Conservation (phyloP, 37 sponge, comb jelly and placozoan genomes). For the Eunapius fragilis region DNA sequence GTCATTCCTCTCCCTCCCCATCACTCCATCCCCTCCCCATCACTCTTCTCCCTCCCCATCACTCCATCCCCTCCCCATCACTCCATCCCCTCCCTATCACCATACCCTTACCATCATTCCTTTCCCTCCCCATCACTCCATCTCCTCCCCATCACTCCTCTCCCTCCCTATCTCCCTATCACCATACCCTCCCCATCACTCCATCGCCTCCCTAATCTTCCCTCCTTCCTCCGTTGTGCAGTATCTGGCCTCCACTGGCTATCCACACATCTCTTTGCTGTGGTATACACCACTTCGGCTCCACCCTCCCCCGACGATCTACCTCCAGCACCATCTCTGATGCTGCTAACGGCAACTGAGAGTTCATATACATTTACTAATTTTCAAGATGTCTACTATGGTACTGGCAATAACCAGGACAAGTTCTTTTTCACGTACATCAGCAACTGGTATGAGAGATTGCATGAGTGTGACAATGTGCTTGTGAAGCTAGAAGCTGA, state of each 20-base stretch:
- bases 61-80: neutral
- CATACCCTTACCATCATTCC: neutral
- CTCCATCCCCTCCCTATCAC: neutral
- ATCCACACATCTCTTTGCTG: slow-evolving; percentile 63
- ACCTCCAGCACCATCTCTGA: slow-evolving; percentile 13
- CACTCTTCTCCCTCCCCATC: neutral
- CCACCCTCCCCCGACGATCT: neutral
- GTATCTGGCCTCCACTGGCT: slow-evolving; percentile 72
- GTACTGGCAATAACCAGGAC: slow-evolving; percentile 19
- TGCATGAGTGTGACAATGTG: neutral
- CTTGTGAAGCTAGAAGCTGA: neutral
- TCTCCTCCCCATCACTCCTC: neutral
- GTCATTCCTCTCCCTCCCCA: neutral
- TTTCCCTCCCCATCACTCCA: neutral
- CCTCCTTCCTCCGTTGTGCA: slow-evolving; percentile 6
- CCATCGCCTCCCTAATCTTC: slow-evolving; percentile 11
- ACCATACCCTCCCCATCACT: slow-evolving; percentile 6
- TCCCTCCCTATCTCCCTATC: neutral
- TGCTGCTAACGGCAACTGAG: slow-evolving; percentile 29
- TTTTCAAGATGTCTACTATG: slow-evolving; percentile 72
- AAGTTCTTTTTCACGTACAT: slow-evolving; percentile 68
- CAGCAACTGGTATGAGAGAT: slow-evolving; percentile 44
- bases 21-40: neutral
- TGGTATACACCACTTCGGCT: slow-evolving; percentile 45
- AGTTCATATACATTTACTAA: neutral